phyloP scores from a whole-genome alignment of 1,140 invertebrate species.

The Hyposmocoma kahamanoa region DNA sequence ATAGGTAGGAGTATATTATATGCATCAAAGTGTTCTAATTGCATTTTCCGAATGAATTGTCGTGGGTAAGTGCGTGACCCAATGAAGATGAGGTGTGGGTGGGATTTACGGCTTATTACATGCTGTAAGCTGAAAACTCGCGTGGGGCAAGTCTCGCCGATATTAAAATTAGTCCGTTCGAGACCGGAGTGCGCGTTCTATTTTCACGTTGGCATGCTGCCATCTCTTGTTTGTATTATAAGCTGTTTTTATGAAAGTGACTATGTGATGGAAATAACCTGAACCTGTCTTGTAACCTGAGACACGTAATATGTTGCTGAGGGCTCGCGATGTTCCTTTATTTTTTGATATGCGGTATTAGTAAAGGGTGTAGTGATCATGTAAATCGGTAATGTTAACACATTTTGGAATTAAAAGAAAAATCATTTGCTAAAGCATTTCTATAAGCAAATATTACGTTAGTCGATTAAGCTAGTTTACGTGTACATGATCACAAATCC shows the following conservation, averaged over 20 bases:
- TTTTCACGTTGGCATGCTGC: constrained; percentile 61
- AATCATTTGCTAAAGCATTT: constrained; percentile 40
- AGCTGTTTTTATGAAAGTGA: constrained; percentile 73
- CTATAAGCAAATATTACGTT: constrained; percentile 43
- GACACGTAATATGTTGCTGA: constrained; percentile 34
- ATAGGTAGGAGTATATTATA: too few relatives aligned
- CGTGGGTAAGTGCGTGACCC: neutral
- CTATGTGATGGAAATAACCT: constrained; percentile 69
- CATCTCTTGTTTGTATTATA: constrained; percentile 72
- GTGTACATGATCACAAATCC: too few relatives aligned
- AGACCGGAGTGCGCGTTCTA: constrained; percentile 65
- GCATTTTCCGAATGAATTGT: neutral
- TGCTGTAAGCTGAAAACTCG: constrained; percentile 40
- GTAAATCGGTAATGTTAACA: too few relatives aligned
- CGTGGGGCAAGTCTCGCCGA: constrained; percentile 45
- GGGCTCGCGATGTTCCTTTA: too few relatives aligned
- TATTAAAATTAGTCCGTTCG: constrained; percentile 66
- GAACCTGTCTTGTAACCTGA: constrained; percentile 65
- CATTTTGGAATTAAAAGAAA: too few relatives aligned
- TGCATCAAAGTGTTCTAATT: too few relatives aligned
- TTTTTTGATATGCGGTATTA: too few relatives aligned
- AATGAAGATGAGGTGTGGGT: constrained; percentile 31
- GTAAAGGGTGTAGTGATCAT: too few relatives aligned
- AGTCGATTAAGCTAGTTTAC: constrained; percentile 20
- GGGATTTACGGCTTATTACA: constrained; percentile 39